phyloP scores from a whole-genome alignment of 2,888 invertebrate species.

The Latrodectus hesperus region DNA sequence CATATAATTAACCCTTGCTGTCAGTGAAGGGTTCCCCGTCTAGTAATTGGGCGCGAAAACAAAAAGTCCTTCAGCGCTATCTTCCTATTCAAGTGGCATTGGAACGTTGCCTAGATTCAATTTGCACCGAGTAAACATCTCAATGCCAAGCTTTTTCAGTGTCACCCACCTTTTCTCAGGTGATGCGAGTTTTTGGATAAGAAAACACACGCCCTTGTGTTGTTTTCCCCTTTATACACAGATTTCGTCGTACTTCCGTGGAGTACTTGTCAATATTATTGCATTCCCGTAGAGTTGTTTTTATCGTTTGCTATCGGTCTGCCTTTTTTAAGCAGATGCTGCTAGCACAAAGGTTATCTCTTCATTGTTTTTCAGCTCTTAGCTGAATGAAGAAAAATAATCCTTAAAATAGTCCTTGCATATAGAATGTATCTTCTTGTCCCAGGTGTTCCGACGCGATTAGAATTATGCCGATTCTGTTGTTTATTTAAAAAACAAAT shows the following conservation, averaged over 20 bases:
- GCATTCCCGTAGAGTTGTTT: no score
- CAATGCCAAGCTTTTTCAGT: conserved; percentile 37
- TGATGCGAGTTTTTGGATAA: conserved; percentile 1
- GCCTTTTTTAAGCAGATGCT: no score
- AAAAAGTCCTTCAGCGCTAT: conserved; percentile 14
- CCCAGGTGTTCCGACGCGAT: no score
- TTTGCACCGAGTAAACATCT: conserved; percentile 34
- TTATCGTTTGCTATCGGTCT: no score
- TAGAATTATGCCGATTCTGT: no score
- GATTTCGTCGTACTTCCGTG: neutral
- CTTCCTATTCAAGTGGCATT: conserved; percentile 26
- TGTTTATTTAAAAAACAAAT: no score
- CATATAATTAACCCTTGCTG: neutral
- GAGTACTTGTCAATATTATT: no score
- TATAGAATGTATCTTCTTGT: no score
- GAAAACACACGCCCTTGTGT: conserved; percentile 22
- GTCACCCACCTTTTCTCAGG: conserved; percentile 36
- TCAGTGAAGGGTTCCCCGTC: neutral
- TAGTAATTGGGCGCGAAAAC: neutral
- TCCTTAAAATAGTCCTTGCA: no score
- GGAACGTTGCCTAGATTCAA: conserved; percentile 35
- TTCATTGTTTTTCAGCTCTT: no score
- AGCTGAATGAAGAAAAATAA: no score
- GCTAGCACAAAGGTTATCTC: no score
- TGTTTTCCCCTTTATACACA: conserved; percentile 2